Base-by-base conservation (phyloP, 1,140 invertebrate species). In the Amyelois transitella region DNA sequence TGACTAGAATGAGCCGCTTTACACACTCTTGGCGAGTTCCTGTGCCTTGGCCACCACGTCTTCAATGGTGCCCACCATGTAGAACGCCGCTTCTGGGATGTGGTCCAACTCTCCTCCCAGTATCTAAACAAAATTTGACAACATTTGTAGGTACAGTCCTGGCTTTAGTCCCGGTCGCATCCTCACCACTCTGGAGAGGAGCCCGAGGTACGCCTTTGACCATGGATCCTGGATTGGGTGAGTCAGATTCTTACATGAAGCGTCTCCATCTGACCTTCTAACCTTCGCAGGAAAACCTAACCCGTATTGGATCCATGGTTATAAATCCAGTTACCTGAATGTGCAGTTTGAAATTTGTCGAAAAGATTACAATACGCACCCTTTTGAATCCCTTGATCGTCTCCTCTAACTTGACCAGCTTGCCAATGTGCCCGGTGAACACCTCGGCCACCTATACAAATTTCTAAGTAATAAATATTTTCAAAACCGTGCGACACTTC, bases 11-110 rank as follows among this genome's bases (percentile, higher is more conserved):
- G 1, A 14, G 32, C 8, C 12, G 32, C 8, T n/a, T 14, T 74
- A 74, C 5, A 75, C 53, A 24, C 49, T 85, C 90, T 89, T 79
- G 6, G 94, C 94, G 32, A 95, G 78, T 58, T 91, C 90, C 69
- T 93, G 92, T 12, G 95, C 94, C 83, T 96, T 96, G 38, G 90
- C 90, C 47, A 92, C 78, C 0, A 95, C 95, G 69, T 96, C 95
- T 63, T 95, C 94, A 56, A 95, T 93, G 51, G 91, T 91, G 12
- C 95, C 95, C 17, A 96, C 94, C 95, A 96, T 96, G 88, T 96
- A 96, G 85, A 96, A 96, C 2, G 95, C 95, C 3, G 94, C 92
- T 74, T 96, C 95, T 2, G 95, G 95, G 51, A 96, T 89, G 69
- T 96, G 92, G 81, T 96, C 95, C 50, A 94, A 83, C 66, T 96